Conservation (phyloP, 64 coral and sea anemone genomes). For the Stylophora pistillata region DNA sequence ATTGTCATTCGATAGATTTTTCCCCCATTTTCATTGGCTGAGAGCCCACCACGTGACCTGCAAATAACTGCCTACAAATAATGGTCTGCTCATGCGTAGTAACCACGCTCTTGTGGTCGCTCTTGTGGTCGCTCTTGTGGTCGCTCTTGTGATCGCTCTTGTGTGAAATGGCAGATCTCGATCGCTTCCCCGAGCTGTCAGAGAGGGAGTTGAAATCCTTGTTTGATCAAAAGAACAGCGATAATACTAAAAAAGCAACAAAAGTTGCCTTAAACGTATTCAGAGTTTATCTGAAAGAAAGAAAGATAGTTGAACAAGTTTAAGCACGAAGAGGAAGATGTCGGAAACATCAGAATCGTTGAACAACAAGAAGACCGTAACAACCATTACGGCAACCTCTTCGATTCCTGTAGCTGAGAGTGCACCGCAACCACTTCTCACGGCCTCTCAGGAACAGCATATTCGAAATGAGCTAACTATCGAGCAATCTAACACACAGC, state of each 20-base stretch:
- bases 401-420: no score
- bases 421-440: no score
- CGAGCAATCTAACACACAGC: no score
- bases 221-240: slow-evolving; percentile 8
- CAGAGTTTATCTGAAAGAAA: not conserved
- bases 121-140: no score
- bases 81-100: not conserved
- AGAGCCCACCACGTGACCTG: no score
- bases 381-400: no score
- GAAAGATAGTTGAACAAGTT: slow-evolving; percentile 20
- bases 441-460: slow-evolving; percentile 18
- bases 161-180: not conserved
- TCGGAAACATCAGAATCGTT: slow-evolving; percentile 4
- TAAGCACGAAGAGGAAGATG: slow-evolving; percentile 50
- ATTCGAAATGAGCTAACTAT: not conserved
- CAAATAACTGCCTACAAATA: slow-evolving; percentile 12
- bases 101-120: no score
- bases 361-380: not conserved
- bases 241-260: slow-evolving; percentile 14
- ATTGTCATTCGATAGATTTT: not conserved
- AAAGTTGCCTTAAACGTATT: slow-evolving; percentile 8
- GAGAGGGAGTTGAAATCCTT: slow-evolving; percentile 5
- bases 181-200: not conserved
- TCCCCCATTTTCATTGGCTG: no score
- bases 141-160: no score